Evolutionary conservation across 1,140 invertebrate species (phyloP).

Genomic region (Halesus radiatus): DNA sequence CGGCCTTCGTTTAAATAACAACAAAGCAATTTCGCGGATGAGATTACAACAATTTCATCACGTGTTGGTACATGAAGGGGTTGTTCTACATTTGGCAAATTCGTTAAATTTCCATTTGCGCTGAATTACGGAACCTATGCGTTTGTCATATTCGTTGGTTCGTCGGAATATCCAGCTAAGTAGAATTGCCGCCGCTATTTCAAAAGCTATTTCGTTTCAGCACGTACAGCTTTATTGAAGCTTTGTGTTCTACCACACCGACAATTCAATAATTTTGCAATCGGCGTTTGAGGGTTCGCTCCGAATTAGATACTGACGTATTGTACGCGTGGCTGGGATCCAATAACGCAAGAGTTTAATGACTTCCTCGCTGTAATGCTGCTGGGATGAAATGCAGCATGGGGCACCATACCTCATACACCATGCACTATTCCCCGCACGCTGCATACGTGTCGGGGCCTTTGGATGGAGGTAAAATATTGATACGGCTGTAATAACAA

Average conservation of each 20-base stretch:
- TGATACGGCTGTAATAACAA: too few relatives aligned
- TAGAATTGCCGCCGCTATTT: background rate
- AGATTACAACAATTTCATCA: too few relatives aligned
- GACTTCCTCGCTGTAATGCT: background rate
- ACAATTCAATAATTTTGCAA: constrained; percentile 36
- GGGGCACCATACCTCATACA: too few relatives aligned
- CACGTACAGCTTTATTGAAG: constrained; percentile 30
- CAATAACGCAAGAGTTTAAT: background rate
- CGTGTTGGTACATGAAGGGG: too few relatives aligned
- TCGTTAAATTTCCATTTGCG: too few relatives aligned
- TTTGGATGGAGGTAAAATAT: too few relatives aligned
- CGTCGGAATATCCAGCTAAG: background rate
- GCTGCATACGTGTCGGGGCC: too few relatives aligned
- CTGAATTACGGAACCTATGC: too few relatives aligned
- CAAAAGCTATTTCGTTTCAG: constrained; percentile 29
- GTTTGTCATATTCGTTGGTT: constrained; percentile 8
- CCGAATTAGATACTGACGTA: constrained; percentile 4
- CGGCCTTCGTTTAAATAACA: too few relatives aligned
- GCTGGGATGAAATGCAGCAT: background rate
- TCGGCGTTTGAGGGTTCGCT: constrained; percentile 5
- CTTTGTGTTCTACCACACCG: constrained; percentile 36
- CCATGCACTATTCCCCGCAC: too few relatives aligned
- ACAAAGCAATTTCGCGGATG: too few relatives aligned
- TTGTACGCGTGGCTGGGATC: constrained; percentile 2
- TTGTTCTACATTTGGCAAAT: too few relatives aligned